Base-by-base conservation (phyloP, 2,113 vertebrate genomes). In the Pelobates fuscus region DNA sequence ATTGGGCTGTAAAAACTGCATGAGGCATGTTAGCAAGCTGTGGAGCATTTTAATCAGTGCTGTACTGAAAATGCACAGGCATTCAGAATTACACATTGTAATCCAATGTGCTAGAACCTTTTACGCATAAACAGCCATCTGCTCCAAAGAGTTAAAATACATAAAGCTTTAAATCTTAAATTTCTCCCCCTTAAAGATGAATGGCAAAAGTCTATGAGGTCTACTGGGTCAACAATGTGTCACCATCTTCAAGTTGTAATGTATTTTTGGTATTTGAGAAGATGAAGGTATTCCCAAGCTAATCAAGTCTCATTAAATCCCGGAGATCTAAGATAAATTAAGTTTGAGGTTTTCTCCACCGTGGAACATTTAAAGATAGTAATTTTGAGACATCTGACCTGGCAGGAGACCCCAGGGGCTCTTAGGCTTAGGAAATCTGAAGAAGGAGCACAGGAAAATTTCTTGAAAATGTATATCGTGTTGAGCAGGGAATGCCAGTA, bases 311-410 rank as follows among this genome's bases (percentile, higher is more conserved):
- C 30, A 65, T 73, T 64, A 65, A 18, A 2, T 41, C 29, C 46
- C 41, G 63, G 46, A 64, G 60, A 64, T 61, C 61, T 57, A 27
- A 21, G 14, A 41, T 25, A 12, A 73, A 67, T 65, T 59, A 58
- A 24, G 52, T 67, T 27, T 75, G 12, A 29, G 20, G 62, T 58
- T 67, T 75, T 18, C 27, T 59, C 63, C 63, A n/a, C 52, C 46
- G 49, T 67, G 72, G n/a, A 66, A 59, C 52, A 67, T 75, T 67
- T 67, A 14, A 20, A 57, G 25, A 62, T 14, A 17, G 57, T 67
- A 46, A 18, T 57, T 73, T 21, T 67, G 30, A 26, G 17, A 27
- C 61, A 41, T 26, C 10, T 46, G 70, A 72, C 70, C 59, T 37
- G 26, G 15, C 21, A 18, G 63, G n/a, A 32, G 21, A 24, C 2